Evolutionary conservation across 2,113 vertebrate genomes (phyloP), one percentile per base, ranked within the genome.

Genomic region (Corythornis madagascariensis): DNA sequence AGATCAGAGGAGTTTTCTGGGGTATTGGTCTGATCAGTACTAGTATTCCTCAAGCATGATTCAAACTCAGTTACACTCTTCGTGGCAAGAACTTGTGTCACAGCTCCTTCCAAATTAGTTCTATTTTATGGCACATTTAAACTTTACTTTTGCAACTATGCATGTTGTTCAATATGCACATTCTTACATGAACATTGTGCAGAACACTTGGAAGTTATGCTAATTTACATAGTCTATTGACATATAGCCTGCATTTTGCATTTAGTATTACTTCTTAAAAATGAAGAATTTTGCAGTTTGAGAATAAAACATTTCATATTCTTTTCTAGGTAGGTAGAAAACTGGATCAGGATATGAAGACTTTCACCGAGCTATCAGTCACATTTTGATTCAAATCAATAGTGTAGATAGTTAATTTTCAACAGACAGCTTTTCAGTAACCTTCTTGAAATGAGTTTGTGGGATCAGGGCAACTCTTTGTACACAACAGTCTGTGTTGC

Each of bases 361-460:
- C 77, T 85, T 80, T 86, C 77, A 84, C n/a, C 35, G 53, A 67
- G 61, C 31, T 83, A 43, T 64, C 89, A 85, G 43, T 88, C 64
- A 86, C 69, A 67, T 74, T 91, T 80, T 3, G 4, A 76, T 85
- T 83, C 40, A 60, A 43, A 92, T 89, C 82, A 80, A 80, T 57
- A 85, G 56, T 38, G 25, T n/a, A 47, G n/a, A 53, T 52, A 92
- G 28, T 74, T 86, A 72, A 91, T 95, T 91, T 92, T 80, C 72
- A 80, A 33, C 52, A 60, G 57, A 88, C 24, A 74, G 78, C 33
- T 88, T 76, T 67, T 86, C 93, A 81, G 76, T 18, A 85, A 48
- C 29, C 43, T 70, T 77, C 88, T 33, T 78, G 65, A 93, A 93
- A 91, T 43, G 29, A 91, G 67, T 81, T 85, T 71, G 74, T 5